Percentiles rank a stretch among this genome's conserved stretches.
phyloP scores from a whole-genome alignment of 2,888 invertebrate genomes.

The Heterodera filipjevi region DNA sequence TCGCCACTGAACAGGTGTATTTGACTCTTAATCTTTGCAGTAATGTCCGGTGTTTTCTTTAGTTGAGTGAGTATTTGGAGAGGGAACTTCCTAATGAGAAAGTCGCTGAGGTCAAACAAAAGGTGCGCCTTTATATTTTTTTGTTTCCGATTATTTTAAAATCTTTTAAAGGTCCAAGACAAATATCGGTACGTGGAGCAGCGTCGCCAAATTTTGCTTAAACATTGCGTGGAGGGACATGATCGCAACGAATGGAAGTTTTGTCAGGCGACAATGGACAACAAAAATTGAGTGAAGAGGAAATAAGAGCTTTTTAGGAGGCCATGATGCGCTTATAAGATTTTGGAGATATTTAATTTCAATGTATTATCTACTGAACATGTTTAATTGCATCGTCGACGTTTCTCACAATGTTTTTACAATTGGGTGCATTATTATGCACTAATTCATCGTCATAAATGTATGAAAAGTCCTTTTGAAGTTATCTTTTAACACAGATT shows the following conservation, averaged over 20 bases:
- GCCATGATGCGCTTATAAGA: neutral
- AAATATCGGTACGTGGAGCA: conserved; percentile 90
- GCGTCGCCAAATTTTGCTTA: conserved; percentile 88
- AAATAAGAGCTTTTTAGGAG: neutral
- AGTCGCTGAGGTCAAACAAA: conserved; percentile 94
- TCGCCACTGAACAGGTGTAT: conserved; percentile 83
- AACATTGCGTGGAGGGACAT: conserved; percentile 97
- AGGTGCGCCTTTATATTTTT: conserved; percentile 69
- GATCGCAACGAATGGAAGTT: conserved; percentile 69
- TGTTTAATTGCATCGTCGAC: neutral
- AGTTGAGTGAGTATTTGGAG: conserved; percentile 93
- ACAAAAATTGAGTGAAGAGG: conserved; percentile 22
- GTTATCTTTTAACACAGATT: too few relatives aligned
- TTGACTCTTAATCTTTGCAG: neutral
- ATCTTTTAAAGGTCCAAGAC: conserved; percentile 57
- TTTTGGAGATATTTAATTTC: too few relatives aligned
- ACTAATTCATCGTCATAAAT: neutral
- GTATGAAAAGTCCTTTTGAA: too few relatives aligned
- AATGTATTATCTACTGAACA: too few relatives aligned
- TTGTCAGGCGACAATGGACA: conserved; percentile 26
- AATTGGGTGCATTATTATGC: neutral
- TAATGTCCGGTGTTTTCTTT: neutral
- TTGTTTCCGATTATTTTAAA: neutral
- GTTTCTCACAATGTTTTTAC: conserved; percentile 2
- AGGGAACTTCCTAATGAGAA: conserved; percentile 89